Evolutionary conservation across 2,888 invertebrate genomes (phyloP), one percentile per base, ranked within the genome.

Genomic region (Thymelicus acteon): DNA sequence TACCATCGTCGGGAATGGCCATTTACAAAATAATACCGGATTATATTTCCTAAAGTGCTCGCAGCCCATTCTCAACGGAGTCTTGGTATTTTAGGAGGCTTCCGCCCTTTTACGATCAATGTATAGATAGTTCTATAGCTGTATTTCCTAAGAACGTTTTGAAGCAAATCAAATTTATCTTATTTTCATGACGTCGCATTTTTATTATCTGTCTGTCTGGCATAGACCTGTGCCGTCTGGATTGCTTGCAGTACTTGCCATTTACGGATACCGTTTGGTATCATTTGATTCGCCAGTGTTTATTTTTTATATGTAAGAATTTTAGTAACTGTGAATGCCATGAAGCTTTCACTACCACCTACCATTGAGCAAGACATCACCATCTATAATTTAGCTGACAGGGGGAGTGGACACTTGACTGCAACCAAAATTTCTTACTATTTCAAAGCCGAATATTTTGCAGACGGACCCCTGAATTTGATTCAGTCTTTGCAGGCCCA

Each of bases 21-120:
- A 61, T 67, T 67, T 61, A 61, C 49, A 57, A 68, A 62, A 69
- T 69, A 69, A 67, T 62, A 47, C 24, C 68, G 47, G 68, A 69
- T 69, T 69, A 62, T 62, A 62, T 69, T 69, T 69, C 47, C 37
- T 47, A 13, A 52, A 69, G 68, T 67, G 61, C 60, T 52, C 61
- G 31, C 31, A 31, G 2, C 31, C 1, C 31, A 31, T 61, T 52
- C 10, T 24, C 4, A 12, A 44, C 12, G 8, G 15, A 40, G 24
- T 61, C 67, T 67, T 61, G 67, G 52, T 61, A 67, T 67, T 67
- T 67, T 67, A 54, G 60, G 24, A 57, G 31, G 24, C 37, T 48
- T 19, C 60, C 13, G 24, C 61, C 58, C 61, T 69, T 40, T 8
- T 15, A 47, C 57, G 24, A 52, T 40, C 39, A 31, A 61, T 40